These are phyloP conservation scores for Trichopoda pennipes DNA, from an alignment of 2,888 invertebrate species.

Conservation along the genomic window DNA sequence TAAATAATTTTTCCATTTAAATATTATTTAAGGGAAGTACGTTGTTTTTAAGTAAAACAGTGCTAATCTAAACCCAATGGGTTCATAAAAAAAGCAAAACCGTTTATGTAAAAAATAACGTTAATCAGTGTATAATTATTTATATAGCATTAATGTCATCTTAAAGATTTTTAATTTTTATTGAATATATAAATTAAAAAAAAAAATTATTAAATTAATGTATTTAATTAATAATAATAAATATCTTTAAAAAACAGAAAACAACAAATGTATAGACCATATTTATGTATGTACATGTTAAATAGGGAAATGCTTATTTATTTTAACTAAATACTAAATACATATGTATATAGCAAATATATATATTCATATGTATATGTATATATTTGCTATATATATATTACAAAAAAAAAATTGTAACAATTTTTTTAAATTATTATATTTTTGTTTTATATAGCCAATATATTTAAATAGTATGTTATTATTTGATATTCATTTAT, in stretches of 20 bases:
- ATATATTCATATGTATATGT: background rate
- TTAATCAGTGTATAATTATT: constrained; percentile 45
- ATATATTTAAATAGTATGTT: constrained; percentile 56
- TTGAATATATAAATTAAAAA: constrained; percentile 44
- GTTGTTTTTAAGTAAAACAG: constrained; percentile 73
- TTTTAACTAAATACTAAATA: constrained; percentile 50
- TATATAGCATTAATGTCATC: constrained; percentile 55
- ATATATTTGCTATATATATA: too few relatives aligned
- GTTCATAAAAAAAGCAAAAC: constrained; percentile 76
- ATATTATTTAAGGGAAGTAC: constrained; percentile 65
- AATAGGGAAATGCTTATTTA: constrained; percentile 67
- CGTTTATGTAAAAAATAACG: constrained; percentile 70
- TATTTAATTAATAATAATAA: constrained; percentile 55
- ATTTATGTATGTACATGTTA: constrained; percentile 71
- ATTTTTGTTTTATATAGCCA: constrained; percentile 60
- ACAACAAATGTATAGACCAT: constrained; percentile 62
- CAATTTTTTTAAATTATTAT: constrained; percentile 49
- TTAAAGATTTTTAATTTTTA: constrained; percentile 49
- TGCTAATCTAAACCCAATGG: constrained; percentile 81
- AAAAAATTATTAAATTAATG: constrained; percentile 45
- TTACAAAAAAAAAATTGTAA: constrained; percentile 65
- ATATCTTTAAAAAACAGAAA: constrained; percentile 38
- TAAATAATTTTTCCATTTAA: too few relatives aligned
- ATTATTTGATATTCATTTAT: constrained; percentile 54
- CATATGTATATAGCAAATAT: background rate